Conservation (phyloP, 2,113 vertebrate species). For the Circaetus gallicus region DNA sequence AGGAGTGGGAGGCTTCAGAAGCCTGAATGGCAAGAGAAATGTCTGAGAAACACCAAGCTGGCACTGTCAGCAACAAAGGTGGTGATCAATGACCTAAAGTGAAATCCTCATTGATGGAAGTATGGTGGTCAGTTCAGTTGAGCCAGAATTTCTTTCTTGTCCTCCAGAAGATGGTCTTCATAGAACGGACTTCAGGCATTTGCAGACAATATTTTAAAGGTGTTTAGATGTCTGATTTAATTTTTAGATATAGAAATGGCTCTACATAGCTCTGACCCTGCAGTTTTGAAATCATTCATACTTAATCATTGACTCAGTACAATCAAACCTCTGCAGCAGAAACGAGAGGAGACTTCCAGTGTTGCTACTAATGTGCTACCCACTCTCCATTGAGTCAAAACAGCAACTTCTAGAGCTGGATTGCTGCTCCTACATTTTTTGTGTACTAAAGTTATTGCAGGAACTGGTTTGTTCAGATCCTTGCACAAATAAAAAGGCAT, state of each 20-base stretch:
- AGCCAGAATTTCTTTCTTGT: not conserved
- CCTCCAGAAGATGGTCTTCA: not conserved
- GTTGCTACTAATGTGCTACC: not conserved
- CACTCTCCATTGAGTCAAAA: not conserved
- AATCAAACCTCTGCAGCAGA: not conserved
- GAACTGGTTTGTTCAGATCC: not conserved
- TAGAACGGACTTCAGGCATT: not conserved
- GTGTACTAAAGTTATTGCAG: not conserved
- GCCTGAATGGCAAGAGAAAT: not conserved
- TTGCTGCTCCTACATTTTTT: not conserved
- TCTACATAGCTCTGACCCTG: not conserved
- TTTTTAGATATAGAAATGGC: not conserved
- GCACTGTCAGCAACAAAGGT: not conserved
- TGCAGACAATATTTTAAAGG: not conserved
- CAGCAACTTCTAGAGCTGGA: not conserved
- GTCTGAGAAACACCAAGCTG: not conserved
- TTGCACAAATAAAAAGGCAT: not conserved
- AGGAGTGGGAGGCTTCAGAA: not conserved
- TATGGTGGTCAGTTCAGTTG: not conserved
- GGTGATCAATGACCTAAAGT: not conserved
- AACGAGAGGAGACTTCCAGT: not conserved
- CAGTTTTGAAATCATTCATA: not conserved
- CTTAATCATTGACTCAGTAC: not conserved
- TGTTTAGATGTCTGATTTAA: not conserved
- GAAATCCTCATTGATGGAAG: not conserved